Conservation (phyloP, 2,888 invertebrate genomes). For the Beris chalybata region DNA sequence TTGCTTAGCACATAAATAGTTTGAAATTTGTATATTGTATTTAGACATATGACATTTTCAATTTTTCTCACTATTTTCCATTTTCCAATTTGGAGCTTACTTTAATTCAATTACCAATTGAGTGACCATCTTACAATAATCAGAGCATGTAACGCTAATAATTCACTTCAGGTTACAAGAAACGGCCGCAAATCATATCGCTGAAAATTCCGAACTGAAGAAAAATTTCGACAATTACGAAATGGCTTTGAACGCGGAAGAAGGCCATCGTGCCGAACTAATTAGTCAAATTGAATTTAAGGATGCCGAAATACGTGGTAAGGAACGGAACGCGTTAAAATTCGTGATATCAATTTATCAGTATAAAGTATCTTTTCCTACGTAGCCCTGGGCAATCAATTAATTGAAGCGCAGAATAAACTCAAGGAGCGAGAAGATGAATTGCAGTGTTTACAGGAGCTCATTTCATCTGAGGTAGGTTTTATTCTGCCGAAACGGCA, state of each 20-base stretch:
- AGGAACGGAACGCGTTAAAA: background rate
- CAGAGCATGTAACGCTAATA: background rate
- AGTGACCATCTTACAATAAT: background rate
- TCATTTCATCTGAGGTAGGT: constrained; percentile 27
- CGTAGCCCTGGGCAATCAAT: constrained; percentile 25
- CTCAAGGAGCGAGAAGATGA: constrained; percentile 26
- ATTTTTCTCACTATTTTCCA: background rate
- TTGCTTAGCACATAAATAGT: too few relatives aligned
- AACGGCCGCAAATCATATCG: background rate
- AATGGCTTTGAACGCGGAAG: constrained; percentile 19
- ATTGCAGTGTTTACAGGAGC: constrained; percentile 17
- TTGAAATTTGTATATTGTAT: too few relatives aligned
- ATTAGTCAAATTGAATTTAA: constrained; percentile 25
- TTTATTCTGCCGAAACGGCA: background rate
- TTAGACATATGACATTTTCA: background rate
- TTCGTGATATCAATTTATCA: background rate
- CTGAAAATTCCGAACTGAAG: constrained; percentile 11
- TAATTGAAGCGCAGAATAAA: constrained; percentile 12
- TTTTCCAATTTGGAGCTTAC: background rate
- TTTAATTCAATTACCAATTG: background rate
- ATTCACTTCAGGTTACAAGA: constrained; percentile 9
- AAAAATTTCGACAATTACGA: constrained; percentile 14
- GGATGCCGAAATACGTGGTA: constrained; percentile 28
- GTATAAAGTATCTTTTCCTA: constrained; percentile 2
- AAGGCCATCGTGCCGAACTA: constrained; percentile 14